Base-by-base conservation (phyloP, 2,797 vertebrate genomes). In the Molothrus aeneus region DNA sequence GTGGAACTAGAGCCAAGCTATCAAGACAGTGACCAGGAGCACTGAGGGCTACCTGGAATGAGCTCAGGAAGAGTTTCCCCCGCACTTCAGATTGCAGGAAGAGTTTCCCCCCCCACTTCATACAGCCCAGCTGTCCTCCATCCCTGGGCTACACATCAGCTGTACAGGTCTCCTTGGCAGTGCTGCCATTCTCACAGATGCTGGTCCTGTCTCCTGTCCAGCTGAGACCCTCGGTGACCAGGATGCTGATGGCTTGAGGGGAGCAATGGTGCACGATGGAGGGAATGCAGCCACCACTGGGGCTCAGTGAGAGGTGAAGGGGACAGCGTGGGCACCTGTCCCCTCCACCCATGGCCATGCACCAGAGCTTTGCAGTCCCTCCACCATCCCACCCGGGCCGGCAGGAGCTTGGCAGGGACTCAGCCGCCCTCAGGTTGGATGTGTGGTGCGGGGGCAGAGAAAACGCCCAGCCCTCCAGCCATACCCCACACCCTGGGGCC, bases 231-330 rank as follows among this genome's bases (percentile, higher is more conserved):
- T 4, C 51, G 32, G 31, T 36, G 20, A 56, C 32, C 36, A 60
- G 26, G 65, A 60, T 78, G 72, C 21, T 77, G 54, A 32, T 47
- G 64, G 38, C 32, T 66, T 48, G 31, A 48, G 48, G 14, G 17
- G 8, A 13, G 9, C 0, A 4, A 8, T 6, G n/a, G 13, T 57
- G 26, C 0, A 0, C 11, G 1, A 34, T 0, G 32, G 4, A 2
- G 19, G 40, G 16, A 14, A 47, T 47, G 64, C 24, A 66, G 36
- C 26, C 45, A 38, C 24, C 10, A 7, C 9, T 0, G 0, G 8
- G 11, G 8, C 24, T 45, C 70, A 53, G 47, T 0, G 0, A 57
- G n/a, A 14, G 11, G 4, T 24, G 25, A 71, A 32, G 2, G 32
- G 51, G 26, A 40, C 43, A 66, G 32, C 0, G 0, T 3, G 22